Evolutionary conservation across 2,113 vertebrate genomes (phyloP), one percentile per base, ranked within the genome.

Genomic region (Hemichromis elongatus): DNA sequence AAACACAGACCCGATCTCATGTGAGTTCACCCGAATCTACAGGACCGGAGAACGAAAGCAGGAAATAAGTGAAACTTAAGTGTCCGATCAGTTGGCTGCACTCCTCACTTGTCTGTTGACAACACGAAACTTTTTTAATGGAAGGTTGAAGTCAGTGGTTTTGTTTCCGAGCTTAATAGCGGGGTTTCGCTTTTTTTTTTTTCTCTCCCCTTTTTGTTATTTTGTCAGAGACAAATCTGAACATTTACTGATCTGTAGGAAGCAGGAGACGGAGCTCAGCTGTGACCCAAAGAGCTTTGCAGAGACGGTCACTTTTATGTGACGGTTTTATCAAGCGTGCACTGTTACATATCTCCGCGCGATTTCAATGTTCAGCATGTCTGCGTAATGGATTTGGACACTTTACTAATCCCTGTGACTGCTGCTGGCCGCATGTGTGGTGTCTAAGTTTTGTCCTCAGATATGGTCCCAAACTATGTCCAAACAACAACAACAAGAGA

Each of bases 1-100:
- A 97, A 96, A 55, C 97, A 99, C 96, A 96, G 98, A 88, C 97
- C 98, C 1, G 98, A 99, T 19, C 96, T 99, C 93, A 96, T 99
- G 98, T 99, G 88, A 99, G 98, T 97, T 86, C 14, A 18, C 8
- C 52, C 16, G 68, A 10, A 33, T 2, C 26, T 14, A 30, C 45
- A 28, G 40, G 68, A 75, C 68, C 40, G 63, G 37, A 42, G 35
- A 7, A 16, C 53, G 59, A 28, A n/a, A 16, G 2, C 37, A 59
- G 53, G 52, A 56, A n/a, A 47, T n/a, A 11, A 9, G 35, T 1
- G 42, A 40, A 33, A 26, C 30, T 81, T 7, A 8, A 2, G 9
- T 10, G 28, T 78, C 21, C 12, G 7, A 4, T 14, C 18, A 18
- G 47, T 26, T 73, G 66, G 8, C 14, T 55, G 0, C 5, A 1